These are phyloP conservation scores for Centrocercus urophasianus DNA, from an alignment of 2,113 vertebrate genomes.

Conservation along the genomic window DNA sequence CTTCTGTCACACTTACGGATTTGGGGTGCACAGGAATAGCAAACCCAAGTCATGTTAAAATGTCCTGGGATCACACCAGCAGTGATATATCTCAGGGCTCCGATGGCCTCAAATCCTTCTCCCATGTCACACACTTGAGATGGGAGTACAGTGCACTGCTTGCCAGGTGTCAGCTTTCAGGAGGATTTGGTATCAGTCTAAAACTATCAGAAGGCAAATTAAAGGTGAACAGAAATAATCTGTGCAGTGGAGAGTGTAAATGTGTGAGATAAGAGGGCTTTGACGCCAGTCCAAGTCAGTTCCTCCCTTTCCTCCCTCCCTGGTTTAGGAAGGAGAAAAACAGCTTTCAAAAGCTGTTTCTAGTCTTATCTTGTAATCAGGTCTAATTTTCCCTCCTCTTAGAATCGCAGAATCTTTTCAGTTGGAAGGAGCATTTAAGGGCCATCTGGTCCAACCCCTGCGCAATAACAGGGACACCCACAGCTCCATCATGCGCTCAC, in stretches of 20 bases:
- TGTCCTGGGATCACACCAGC: conserved; percentile 44
- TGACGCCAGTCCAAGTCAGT: neutral
- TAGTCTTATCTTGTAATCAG: neutral
- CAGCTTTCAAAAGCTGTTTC: conserved; percentile 6
- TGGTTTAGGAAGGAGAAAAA: neutral
- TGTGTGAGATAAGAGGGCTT: conserved; percentile 9
- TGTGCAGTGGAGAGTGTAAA: conserved; percentile 23
- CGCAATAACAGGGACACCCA: too few species aligned
- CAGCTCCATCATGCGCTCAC: too few species aligned
- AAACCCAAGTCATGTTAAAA: conserved; percentile 14
- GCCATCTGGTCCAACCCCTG: too few species aligned
- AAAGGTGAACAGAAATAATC: conserved; percentile 71
- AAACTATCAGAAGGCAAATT: conserved; percentile 70
- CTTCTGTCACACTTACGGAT: neutral
- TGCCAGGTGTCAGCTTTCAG: conserved; percentile 74
- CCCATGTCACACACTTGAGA: conserved; percentile 32
- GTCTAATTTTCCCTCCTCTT: neutral
- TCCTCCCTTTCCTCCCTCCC: neutral
- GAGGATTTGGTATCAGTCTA: conserved; percentile 67
- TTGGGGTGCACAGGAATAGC: conserved; percentile 16
- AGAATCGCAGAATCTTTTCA: too few species aligned
- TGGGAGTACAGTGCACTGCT: neutral
- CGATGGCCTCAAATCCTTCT: conserved; percentile 41
- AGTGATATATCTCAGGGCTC: neutral
- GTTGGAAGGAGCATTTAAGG: too few species aligned